A percentile compares a stretch with the other conserved stretches of the same genome.
These are phyloP conservation scores for Aplocera efformata DNA, from an alignment of 2,888 invertebrate species.

Conservation along the genomic window DNA sequence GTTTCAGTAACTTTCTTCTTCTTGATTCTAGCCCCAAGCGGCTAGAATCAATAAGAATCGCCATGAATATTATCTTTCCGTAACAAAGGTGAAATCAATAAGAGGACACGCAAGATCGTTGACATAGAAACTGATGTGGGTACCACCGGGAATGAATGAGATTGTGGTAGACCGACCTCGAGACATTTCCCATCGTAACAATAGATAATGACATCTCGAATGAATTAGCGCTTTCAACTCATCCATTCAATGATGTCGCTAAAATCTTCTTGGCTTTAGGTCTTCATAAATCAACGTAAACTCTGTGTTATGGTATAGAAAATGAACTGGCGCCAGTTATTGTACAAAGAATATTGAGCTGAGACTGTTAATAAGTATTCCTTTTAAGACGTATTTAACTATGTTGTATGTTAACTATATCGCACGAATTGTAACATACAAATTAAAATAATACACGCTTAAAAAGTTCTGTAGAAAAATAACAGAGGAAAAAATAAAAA, in stretches of 20 bases:
- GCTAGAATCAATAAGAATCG: conserved; percentile 10
- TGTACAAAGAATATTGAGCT: too few species aligned
- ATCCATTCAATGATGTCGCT: conserved; percentile 37
- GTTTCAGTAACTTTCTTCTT: too few species aligned
- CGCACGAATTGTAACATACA: too few species aligned
- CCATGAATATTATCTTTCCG: conserved; percentile 15
- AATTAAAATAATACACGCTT: too few species aligned
- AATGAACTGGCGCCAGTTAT: too few species aligned
- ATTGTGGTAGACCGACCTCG: conserved; percentile 46
- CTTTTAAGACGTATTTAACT: too few species aligned
- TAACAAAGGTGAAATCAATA: conserved; percentile 44
- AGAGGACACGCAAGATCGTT: conserved; percentile 41
- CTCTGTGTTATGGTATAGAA: too few species aligned
- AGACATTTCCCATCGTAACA: conserved; percentile 58
- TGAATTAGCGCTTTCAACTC: conserved; percentile 54
- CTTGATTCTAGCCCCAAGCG: too few species aligned
- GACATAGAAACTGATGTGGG: conserved; percentile 50
- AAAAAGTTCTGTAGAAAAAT: too few species aligned
- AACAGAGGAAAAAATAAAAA: too few species aligned
- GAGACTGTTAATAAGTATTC: too few species aligned
- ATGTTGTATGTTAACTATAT: too few species aligned
- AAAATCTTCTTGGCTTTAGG: conserved; percentile 31
- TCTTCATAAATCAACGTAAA: conserved; percentile 26
- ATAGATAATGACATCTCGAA: conserved; percentile 53
- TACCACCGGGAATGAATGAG: conserved; percentile 46